Evolutionary conservation across 2,888 invertebrate genomes (phyloP).

Genomic region (Scaptomyza flava): DNA sequence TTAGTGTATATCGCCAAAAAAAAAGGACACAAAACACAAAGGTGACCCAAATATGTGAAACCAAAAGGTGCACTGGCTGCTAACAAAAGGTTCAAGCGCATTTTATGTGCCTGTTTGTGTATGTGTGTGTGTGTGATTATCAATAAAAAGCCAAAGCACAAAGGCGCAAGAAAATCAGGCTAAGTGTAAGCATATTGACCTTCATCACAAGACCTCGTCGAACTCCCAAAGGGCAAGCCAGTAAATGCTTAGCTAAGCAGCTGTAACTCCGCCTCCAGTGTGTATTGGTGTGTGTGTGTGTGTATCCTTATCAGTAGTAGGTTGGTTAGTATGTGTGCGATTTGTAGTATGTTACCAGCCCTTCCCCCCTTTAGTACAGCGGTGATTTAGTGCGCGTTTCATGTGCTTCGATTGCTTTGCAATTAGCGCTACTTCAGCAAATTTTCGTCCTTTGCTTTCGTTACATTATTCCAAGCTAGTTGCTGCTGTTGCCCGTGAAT

Average conservation of each 20-base stretch:
- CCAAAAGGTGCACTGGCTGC: constrained; percentile 62
- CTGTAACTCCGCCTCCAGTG: constrained; percentile 25
- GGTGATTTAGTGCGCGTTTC: constrained; percentile 65
- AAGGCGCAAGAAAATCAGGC: constrained; percentile 71
- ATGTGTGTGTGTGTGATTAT: constrained; percentile 28
- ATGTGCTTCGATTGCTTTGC: constrained; percentile 74
- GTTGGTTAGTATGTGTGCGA: constrained; percentile 26
- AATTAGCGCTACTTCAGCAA: constrained; percentile 77
- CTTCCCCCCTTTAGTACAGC: constrained; percentile 8
- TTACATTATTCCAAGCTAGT: constrained; percentile 17
- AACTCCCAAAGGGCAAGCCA: constrained; percentile 49
- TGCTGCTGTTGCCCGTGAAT: constrained; percentile 20
- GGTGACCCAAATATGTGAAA: constrained; percentile 31
- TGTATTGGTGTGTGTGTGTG: background rate
- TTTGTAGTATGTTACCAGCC: constrained; percentile 17
- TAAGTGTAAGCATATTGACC: constrained; percentile 77
- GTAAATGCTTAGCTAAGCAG: constrained; percentile 53
- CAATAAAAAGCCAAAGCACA: constrained; percentile 64
- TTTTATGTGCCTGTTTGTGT: constrained; percentile 50
- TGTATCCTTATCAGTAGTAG: constrained; percentile 29
- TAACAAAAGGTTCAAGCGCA: constrained; percentile 74
- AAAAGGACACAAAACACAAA: constrained; percentile 44
- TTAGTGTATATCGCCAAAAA: constrained; percentile 1
- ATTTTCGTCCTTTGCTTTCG: constrained; percentile 37
- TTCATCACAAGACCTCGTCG: constrained; percentile 52